Percentiles rank a stretch among this genome's conserved stretches.
These are phyloP conservation scores for Herpetotheres cachinnans DNA, from an alignment of 2,113 vertebrate species.

Conservation along the genomic window DNA sequence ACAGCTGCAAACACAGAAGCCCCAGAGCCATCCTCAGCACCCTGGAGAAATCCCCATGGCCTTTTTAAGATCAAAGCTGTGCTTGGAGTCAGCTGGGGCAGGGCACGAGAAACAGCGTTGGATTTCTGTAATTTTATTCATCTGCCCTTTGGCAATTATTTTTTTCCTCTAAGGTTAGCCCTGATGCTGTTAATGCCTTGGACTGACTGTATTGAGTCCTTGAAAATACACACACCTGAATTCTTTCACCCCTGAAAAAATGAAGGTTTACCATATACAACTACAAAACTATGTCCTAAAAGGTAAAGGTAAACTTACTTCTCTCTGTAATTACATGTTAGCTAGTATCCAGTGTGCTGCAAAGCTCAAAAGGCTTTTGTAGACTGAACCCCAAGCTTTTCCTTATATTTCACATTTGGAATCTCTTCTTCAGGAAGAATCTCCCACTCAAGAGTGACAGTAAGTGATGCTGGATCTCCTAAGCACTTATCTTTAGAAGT, in stretches of 20 bases:
- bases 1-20: not conserved
- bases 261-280: not conserved
- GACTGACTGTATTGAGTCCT: not conserved
- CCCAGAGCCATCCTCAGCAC: not conserved
- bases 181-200: not conserved
- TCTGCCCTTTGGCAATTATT: not conserved
- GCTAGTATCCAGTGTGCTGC: too few relatives aligned
- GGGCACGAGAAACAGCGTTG: not conserved
- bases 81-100: not conserved
- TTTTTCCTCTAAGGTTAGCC: not conserved
- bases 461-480: not conserved
- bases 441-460: not conserved
- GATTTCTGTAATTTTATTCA: not conserved
- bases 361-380: not conserved
- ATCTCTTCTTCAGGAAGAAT: not conserved
- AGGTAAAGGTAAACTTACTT: not conserved
- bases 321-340: not conserved
- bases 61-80: not conserved
- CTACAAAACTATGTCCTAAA: not conserved
- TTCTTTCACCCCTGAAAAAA: not conserved
- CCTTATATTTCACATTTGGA: not conserved
- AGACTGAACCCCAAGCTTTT: not conserved
- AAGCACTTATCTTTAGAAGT: not conserved
- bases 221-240: not conserved
- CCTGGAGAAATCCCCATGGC: not conserved